Percentiles rank a stretch among this genome's conserved stretches.
phyloP scores from a whole-genome alignment of 2,797 vertebrate genomes.

The Sebastes reedi region DNA sequence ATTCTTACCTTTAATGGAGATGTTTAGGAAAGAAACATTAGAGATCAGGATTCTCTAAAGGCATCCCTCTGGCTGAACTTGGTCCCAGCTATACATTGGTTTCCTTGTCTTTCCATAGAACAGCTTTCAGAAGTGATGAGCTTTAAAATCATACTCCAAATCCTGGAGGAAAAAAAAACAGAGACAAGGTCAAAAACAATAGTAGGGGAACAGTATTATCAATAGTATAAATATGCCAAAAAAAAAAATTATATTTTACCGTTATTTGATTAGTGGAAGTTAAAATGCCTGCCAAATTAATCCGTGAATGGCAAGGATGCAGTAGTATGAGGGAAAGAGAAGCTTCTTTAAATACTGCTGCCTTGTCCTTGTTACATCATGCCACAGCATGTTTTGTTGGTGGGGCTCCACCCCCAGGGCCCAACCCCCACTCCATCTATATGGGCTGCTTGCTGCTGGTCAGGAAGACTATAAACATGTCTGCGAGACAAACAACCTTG shows the following conservation, averaged over 20 bases:
- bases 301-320: slow-evolving; percentile 6
- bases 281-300: slow-evolving; percentile 1
- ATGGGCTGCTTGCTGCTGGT: neutral
- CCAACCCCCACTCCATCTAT: slow-evolving; percentile 22
- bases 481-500: slow-evolving; percentile 3
- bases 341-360: slow-evolving; percentile 48
- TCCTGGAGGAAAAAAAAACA: slow-evolving; percentile 54
- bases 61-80: slow-evolving; percentile 86
- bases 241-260: neutral
- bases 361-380: slow-evolving; percentile 58
- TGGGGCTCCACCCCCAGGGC: slow-evolving; percentile 20
- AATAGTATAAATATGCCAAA: neutral
- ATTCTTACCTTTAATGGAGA: slow-evolving; percentile 73
- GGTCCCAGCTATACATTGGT: slow-evolving; percentile 74
- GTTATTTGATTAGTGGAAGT: slow-evolving; percentile 15
- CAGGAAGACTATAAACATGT: neutral
- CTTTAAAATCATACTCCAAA: slow-evolving; percentile 86
- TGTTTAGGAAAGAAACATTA: slow-evolving; percentile 28
- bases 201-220: neutral
- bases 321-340: neutral
- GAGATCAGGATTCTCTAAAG: slow-evolving; percentile 89
- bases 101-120: slow-evolving; percentile 88
- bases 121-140: slow-evolving; percentile 71
- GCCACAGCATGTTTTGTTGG: slow-evolving; percentile 33
- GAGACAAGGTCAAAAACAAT: neutral